These are phyloP conservation scores for Thaleichthys pacificus DNA, from an alignment of 2,797 vertebrate genomes.

Conservation along the genomic window DNA sequence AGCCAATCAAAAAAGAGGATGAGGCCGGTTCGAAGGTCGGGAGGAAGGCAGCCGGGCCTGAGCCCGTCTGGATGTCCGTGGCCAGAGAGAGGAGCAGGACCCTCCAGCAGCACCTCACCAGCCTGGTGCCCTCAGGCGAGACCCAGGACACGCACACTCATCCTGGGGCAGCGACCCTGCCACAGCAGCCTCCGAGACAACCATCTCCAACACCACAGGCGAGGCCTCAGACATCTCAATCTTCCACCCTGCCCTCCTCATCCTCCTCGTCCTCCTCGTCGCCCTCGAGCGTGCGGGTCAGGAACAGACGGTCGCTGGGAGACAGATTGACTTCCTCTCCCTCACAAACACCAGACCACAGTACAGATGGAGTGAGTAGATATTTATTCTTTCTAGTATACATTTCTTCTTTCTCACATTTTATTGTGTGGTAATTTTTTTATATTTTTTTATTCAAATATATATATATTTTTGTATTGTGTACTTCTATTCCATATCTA, in stretches of 20 bases:
- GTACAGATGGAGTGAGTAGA: too few species aligned
- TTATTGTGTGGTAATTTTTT: too few species aligned
- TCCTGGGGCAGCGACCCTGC: neutral
- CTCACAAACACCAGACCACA: too few species aligned
- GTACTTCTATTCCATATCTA: too few species aligned
- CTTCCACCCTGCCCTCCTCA: slow-evolving; percentile 5
- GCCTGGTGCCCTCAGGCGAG: neutral
- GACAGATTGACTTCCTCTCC: too few species aligned
- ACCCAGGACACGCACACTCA: neutral
- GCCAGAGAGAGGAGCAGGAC: slow-evolving; percentile 71
- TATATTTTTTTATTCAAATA: too few species aligned
- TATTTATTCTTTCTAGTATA: too few species aligned
- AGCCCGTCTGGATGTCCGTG: slow-evolving; percentile 70
- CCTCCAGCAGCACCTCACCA: slow-evolving; percentile 56
- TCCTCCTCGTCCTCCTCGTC: too few species aligned
- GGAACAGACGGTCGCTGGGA: too few species aligned
- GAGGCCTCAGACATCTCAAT: slow-evolving; percentile 30
- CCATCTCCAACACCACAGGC: slow-evolving; percentile 34
- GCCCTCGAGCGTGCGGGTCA: too few species aligned
- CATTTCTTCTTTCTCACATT: too few species aligned
- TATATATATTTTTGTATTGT: too few species aligned
- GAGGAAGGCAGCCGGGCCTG: slow-evolving; percentile 4
- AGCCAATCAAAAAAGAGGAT: neutral
- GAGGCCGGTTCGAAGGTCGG: neutral
- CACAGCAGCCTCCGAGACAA: slow-evolving; percentile 5